Base-by-base conservation (phyloP, 2,113 vertebrate species). In the Neodon shergylaensis region DNA sequence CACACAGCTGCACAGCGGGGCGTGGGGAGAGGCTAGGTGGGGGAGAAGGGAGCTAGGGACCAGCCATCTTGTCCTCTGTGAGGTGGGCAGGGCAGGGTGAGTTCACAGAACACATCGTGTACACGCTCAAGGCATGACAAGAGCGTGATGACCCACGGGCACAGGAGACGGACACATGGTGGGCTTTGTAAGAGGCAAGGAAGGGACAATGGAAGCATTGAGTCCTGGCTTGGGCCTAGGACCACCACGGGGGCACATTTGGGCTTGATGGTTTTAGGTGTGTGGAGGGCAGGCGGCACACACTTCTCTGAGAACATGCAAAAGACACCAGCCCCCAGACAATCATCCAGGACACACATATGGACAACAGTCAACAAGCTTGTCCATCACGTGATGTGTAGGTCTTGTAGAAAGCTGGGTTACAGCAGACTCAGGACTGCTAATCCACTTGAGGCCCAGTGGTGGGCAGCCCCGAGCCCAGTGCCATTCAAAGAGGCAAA, bases 1-100 rank as follows among this genome's bases (percentile, higher is more conserved):
- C 93, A 97, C 95, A 97, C 85, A 58, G 96, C 93, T 97, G 96
- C 97, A 97, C 95, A 96, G 95, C 95, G 4, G 95, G 88, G 66
- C 31, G 52, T 26, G 92, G 42, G 84, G 2, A 63, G 11, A 82
- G 39, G 61, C 39, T 0, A 4, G 36, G 86, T 2, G 2, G 79
- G 61, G 54, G 70, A 49, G 76, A 89, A 95, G 58, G 65, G 90
- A 91, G 90, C 66, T 22, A 0, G 87, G 93, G 54, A 85, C 87
- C 90, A 74, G 92, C 96, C 95, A 91, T 95, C 94, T 93, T 89
- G 95, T 96, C 92, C 96, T 97, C 87, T 96, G 95, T 13, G 66
- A 95, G 95, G 92, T 65, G 1, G 96, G 96, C 66, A 79, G 73
- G 91, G 88, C 74, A 78, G 89, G 95, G 94, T 36, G 68, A 95